Evolutionary conservation across 2,888 invertebrate species (phyloP), one percentile per base, ranked within the genome.

Genomic region (Metopia argyrocephala): DNA sequence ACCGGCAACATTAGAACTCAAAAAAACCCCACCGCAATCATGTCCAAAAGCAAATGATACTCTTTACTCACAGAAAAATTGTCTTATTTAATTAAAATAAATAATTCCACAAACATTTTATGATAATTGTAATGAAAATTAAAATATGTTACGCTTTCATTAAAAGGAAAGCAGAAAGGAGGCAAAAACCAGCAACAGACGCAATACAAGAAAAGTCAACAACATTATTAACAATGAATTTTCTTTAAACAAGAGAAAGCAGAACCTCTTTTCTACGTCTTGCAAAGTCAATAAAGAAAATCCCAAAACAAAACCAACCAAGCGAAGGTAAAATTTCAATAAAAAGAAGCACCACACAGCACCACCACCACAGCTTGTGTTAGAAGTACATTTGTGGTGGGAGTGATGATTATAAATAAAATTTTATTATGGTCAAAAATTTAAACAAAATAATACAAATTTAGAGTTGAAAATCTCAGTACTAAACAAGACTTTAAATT

Each of bases 121-220:
- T 78, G 73, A 73, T 74, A 81, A 81, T 78, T 74, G 66, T 65
- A 74, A 38, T 74, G 74, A 74, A 73, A 76, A 76, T 80, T 76
- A 71, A 76, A 66, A 57, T 73, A 73, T 62, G 65, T 69, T 73
- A 27, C 45, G 64, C 28, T 38, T 15, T 15, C 12, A 45, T 5
- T 56, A 21, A 54, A 23, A 61, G 21, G 52, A 21, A 6, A 28
- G 4, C 27, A 20, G 3, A 23, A 46, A 64, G 21, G 18, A 18
- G 5, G 3, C 9, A 6, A 9, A 15, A n/a, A 21, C 15, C 52
- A 23, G 15, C 12, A 23, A 18, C 18, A 45, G 21, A 25, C 2
- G 15, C 48, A 15, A 21, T 21, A 25, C 4, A 6, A 59, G 6
- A 28, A 65, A 74, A 74, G 64, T 69, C 61, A 78, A 68, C 69